Evolutionary conservation across 2,797 vertebrate species (phyloP).

Genomic region (Jordanella pulchra): DNA sequence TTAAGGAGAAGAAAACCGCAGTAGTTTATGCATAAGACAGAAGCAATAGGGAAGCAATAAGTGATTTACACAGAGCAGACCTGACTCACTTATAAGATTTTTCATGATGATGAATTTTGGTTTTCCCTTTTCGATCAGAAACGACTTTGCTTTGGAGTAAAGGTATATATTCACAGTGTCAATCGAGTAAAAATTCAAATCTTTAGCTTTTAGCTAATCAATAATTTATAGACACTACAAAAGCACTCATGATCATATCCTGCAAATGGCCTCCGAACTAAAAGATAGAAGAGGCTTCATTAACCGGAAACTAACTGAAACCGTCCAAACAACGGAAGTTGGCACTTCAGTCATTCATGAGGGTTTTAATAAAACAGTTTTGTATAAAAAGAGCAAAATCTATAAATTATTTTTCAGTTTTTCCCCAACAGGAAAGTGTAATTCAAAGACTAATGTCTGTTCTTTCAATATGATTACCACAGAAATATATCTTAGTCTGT

Average conservation of each 20-base stretch:
- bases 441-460: neutral
- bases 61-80: neutral
- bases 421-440: neutral
- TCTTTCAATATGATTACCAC: neutral
- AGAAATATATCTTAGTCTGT: neutral
- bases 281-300: conserved; percentile 2
- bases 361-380: neutral
- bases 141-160: neutral
- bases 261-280: neutral
- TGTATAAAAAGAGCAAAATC: neutral
- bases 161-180: too few relatives aligned
- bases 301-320: conserved; percentile 48
- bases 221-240: neutral
- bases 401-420: neutral
- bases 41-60: neutral
- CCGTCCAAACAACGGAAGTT: conserved; percentile 36
- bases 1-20: neutral
- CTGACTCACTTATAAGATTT: neutral
- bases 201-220: neutral
- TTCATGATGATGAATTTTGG: neutral
- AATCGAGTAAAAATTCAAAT: neutral
- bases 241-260: neutral
- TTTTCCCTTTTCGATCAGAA: neutral
- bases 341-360: conserved; percentile 8
- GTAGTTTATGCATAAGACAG: neutral